Evolutionary conservation across 2,797 vertebrate genomes (phyloP), one percentile per base, ranked within the genome.

Genomic region (Chelon labrosus): DNA sequence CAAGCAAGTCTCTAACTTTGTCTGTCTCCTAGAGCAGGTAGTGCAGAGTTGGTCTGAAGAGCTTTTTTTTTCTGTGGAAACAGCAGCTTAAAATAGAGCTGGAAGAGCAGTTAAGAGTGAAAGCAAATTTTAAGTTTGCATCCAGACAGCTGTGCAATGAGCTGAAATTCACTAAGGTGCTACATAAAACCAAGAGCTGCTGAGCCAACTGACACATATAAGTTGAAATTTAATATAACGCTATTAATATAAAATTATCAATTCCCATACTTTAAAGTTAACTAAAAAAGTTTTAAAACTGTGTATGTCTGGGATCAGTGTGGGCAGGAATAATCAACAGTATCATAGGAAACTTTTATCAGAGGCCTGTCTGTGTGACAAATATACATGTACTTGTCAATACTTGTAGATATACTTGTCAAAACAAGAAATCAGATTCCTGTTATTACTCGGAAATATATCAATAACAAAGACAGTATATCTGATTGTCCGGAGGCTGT

Each of bases 221-320:
- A 8, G n/a, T 19, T 9, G 46, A 8, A 17, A 47, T 47, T 47
- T 47, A 17, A 47, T 47, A 47, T n/a, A 47, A 3, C 7, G 1
- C 7, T 7, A 2, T 5, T 16, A 17, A 44, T 44, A 44, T 44
- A 16, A 37, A 38, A 20, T n/a, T 19, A 47, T 47, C 17, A n/a
- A 19, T 47, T 47, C 3, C 46, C 2, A 4, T 8, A 19, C n/a
- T 42, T 50, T 20, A 50, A 37, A 20, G n/a, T 39, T 65, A 3
- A 64, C 19, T 9, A 20, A 62, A 57, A 67, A 44, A n/a, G 41
- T 14, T 42, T 14, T 42, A 5, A 42, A 42, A 31, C 3, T 22
- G 9, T 20, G 6, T 56, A 47, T 12, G 35, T 50, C 70, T 64
- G 35, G 20, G 20, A 65, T 49, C 57, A 13, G 53, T 37, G 13